Conservation (phyloP, 2,113 vertebrate genomes). For the Strix aluco region DNA sequence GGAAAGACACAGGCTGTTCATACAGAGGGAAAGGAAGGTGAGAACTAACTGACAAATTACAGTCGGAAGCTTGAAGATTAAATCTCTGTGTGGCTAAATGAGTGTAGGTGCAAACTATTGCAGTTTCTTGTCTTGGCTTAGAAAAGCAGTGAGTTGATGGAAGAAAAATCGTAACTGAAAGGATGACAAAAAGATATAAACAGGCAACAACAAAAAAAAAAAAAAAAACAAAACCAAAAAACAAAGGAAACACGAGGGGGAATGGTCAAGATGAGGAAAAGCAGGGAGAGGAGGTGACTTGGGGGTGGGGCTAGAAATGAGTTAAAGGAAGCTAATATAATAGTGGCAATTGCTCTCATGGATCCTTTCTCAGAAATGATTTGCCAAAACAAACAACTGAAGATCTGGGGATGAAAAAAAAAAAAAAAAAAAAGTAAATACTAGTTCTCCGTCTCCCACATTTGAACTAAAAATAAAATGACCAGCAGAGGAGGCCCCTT, state of each 20-base stretch:
- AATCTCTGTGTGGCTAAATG: slow-evolving; percentile 6
- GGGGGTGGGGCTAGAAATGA: not conserved
- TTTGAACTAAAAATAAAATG: not conserved
- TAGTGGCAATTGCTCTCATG: not conserved
- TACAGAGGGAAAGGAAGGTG: slow-evolving; percentile 36
- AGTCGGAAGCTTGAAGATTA: slow-evolving; percentile 5
- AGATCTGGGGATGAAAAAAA: not conserved
- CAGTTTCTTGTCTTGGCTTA: slow-evolving; percentile 20
- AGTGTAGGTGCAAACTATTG: slow-evolving; percentile 6
- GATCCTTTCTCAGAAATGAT: not conserved
- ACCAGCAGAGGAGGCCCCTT: slow-evolving; percentile 26
- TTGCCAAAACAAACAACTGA: slow-evolving; percentile 25
- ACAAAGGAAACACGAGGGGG: not conserved
- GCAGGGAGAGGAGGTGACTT: not conserved
- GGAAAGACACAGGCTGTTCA: slow-evolving; percentile 46
- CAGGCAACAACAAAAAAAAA: not conserved
- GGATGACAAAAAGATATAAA: not conserved
- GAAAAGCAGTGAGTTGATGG: not conserved
- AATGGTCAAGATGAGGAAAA: not conserved
- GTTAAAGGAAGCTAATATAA: not conserved
- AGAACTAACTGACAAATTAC: slow-evolving; percentile 25
- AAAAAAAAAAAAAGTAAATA: not conserved
- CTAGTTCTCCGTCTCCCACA: not conserved
- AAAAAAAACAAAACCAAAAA: not conserved
- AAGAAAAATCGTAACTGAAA: slow-evolving; percentile 21